phyloP scores from a whole-genome alignment of 2,797 vertebrate genomes.

The Pterois miles region DNA sequence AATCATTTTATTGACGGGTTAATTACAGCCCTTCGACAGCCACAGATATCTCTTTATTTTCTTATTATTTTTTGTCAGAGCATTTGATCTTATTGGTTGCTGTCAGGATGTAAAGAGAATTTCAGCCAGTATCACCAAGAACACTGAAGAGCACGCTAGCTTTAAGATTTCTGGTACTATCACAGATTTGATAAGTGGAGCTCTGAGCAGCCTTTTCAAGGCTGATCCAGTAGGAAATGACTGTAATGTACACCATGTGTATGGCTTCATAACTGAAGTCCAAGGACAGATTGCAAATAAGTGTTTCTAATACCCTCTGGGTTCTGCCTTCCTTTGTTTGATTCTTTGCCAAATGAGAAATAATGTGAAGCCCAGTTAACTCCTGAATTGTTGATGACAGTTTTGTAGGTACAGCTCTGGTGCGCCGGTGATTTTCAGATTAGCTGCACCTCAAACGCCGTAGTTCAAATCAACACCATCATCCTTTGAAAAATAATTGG shows the following conservation, averaged over 20 bases:
- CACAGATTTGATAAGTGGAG: conserved; percentile 40
- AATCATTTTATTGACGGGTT: too few species aligned
- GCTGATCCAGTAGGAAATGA: conserved; percentile 38
- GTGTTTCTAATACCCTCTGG: conserved; percentile 30
- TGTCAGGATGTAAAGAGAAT: too few species aligned
- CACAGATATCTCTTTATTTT: too few species aligned
- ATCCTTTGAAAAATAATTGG: conserved; percentile 17
- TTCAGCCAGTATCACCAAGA: too few species aligned
- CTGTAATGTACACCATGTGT: conserved; percentile 63
- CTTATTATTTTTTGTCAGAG: too few species aligned
- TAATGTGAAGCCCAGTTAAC: neutral
- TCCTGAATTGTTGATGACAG: conserved; percentile 13
- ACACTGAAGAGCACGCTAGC: too few species aligned
- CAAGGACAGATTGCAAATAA: conserved; percentile 22
- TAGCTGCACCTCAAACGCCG: neutral
- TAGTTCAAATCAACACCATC: neutral
- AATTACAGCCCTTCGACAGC: neutral
- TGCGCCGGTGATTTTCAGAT: conserved; percentile 8
- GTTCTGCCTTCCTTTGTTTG: neutral
- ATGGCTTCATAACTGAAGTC: conserved; percentile 34
- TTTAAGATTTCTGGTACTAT: conserved; percentile 31
- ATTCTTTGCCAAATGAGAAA: conserved; percentile 9
- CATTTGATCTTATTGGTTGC: too few species aligned
- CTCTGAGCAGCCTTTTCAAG: conserved; percentile 12
- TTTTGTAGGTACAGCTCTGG: neutral